Conservation (phyloP, 2,797 vertebrate species). For the Sarcophilus harrisii region DNA sequence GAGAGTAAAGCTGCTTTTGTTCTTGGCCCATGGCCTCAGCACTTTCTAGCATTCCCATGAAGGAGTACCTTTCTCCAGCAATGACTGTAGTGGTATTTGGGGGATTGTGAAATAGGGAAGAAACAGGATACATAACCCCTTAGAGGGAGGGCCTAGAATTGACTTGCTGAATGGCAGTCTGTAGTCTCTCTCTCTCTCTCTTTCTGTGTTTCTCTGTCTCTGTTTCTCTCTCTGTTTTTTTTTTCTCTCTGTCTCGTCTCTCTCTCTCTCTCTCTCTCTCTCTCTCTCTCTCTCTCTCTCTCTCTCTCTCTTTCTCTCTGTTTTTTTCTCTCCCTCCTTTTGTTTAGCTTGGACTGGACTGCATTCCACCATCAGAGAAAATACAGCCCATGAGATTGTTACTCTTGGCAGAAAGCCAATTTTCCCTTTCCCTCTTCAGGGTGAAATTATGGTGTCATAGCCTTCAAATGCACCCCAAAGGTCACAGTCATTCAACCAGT, state of each 20-base stretch:
- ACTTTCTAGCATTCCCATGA: constrained; percentile 6
- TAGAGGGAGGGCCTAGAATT: neutral
- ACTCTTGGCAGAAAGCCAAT: neutral
- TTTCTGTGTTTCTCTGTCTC: neutral
- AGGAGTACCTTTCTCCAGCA: neutral
- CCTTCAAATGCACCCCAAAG: neutral
- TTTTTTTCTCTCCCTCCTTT: no score
- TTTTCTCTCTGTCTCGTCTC: no score
- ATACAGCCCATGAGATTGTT: neutral
- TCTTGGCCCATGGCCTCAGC: constrained; percentile 5
- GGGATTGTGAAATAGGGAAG: neutral
- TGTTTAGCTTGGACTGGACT: neutral
- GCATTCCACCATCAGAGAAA: neutral
- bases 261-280: neutral
- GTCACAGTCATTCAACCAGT: neutral
- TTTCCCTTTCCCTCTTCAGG: neutral
- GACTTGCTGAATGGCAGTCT: neutral
- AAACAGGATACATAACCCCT: neutral
- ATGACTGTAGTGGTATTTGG: neutral
- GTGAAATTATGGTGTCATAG: neutral
- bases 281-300: no score
- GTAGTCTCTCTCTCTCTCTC: neutral
- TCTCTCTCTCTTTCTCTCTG: no score
- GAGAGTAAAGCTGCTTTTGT: constrained; percentile 17
- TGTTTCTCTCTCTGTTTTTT: neutral